These are phyloP conservation scores for Campoplex nolae DNA, from an alignment of 2,888 invertebrate genomes.

Conservation along the genomic window DNA sequence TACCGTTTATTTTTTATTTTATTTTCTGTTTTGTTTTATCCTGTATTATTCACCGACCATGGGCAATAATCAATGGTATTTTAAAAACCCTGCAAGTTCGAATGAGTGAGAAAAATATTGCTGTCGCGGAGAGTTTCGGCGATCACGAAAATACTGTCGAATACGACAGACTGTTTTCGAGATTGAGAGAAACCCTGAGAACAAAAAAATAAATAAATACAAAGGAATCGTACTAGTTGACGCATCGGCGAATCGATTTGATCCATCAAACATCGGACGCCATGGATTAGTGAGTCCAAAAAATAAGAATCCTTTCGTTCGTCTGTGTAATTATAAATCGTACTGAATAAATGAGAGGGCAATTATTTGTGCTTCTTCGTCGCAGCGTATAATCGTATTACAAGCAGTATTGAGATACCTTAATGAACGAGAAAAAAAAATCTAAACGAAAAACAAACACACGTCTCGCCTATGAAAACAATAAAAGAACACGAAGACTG, in stretches of 20 bases:
- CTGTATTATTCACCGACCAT: conserved; percentile 31
- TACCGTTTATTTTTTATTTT: conserved; percentile 57
- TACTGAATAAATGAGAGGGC: conserved; percentile 53
- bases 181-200: not conserved
- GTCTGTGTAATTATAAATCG: conserved; percentile 68
- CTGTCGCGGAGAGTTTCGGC: not conserved
- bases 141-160: not conserved
- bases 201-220: not conserved
- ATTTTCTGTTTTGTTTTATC: not conserved
- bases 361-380: conserved; percentile 72
- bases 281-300: not conserved
- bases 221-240: not conserved
- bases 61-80: conserved; percentile 51
- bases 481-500: conserved; percentile 59
- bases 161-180: not conserved
- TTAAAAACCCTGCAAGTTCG: not conserved
- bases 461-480: conserved; percentile 16
- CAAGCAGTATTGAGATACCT: conserved; percentile 83
- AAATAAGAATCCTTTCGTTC: conserved; percentile 4
- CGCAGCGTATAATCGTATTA: conserved; percentile 80
- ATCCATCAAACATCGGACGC: too few relatives aligned
- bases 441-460: conserved; percentile 18
- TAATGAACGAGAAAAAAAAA: conserved; percentile 76
- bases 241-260: too few relatives aligned
- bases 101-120: conserved; percentile 1